Base-by-base conservation (phyloP, 2,113 vertebrate species). In the Neolamprologus longior region DNA sequence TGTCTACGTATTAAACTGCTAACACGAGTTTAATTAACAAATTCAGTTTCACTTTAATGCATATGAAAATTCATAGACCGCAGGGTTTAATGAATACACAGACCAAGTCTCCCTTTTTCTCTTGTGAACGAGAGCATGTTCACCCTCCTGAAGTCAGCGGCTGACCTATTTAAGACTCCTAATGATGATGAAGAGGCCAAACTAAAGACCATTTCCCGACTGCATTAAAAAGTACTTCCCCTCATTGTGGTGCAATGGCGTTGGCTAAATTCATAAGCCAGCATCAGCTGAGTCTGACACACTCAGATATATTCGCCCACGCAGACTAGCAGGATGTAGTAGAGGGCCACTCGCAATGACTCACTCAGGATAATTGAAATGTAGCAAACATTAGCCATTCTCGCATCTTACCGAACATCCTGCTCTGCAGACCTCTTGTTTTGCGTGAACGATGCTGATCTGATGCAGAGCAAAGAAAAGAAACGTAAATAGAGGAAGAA, bases 171-270 rank as follows among this genome's bases (percentile, higher is more conserved):
- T 87, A 87, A 91, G 57, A 33, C 54, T 81, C 85, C 57, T 92
- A 84, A 91, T 90, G 84, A 92, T 92, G 88, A 92, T 90, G 89
- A 90, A 90, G 86, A 83, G 81, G 84, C 85, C 63, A 73, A 90
- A 66, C 87, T 93, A 94, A 92, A 91, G 88, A 90, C 66, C 86
- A 81, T 91, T 87, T 92, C 91, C 91, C 61, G 9, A 47, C 86
- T 89, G 90, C 93, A 91, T 93, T 93, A 87, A 81, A 88, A 81
- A 91, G 84, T 66, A 91, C 86, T 92, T 93, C 89, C 85, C 88
- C 78, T 89, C 80, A 86, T 82, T 85, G 83, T 90, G 87, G 61
- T 47, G 78, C 86, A 83, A 50, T 57, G 81, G 88, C 82, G 5
- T 80, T 40, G 5, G 58, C 53, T 82, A 83, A 90, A 90, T 55